A percentile compares a stretch with the other conserved stretches of the same genome.
phyloP scores from a whole-genome alignment of 2,797 vertebrate genomes.

The Falco columbarius region DNA sequence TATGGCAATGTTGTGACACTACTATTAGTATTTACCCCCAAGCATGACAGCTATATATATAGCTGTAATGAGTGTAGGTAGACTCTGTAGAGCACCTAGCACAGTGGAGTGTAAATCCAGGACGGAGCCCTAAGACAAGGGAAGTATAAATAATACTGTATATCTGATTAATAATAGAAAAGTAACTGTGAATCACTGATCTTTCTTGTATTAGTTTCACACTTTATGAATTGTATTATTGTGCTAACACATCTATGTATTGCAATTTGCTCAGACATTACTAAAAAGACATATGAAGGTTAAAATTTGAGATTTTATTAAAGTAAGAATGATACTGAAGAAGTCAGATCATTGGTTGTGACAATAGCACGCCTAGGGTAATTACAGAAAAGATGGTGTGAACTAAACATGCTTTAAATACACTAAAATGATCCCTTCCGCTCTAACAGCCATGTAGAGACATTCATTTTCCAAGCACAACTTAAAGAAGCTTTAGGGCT shows the following conservation, averaged over 20 bases:
- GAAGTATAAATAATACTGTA: background rate
- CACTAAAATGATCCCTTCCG: background rate
- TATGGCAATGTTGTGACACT: background rate
- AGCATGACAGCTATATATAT: background rate
- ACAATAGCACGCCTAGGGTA: background rate
- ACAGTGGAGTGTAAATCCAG: background rate
- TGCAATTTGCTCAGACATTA: constrained; percentile 3
- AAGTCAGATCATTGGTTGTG: background rate
- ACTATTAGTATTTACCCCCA: background rate
- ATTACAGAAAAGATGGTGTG: constrained; percentile 14
- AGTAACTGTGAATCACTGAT: background rate
- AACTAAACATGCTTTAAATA: constrained; percentile 12
- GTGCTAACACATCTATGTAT: background rate
- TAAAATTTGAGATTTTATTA: constrained; percentile 39
- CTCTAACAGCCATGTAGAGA: background rate
- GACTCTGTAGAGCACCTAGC: background rate
- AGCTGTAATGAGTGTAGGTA: background rate
- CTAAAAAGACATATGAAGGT: background rate
- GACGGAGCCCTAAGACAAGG: background rate
- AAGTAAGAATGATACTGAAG: background rate
- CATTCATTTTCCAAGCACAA: constrained; percentile 45
- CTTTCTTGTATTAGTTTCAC: background rate
- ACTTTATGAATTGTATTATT: background rate
- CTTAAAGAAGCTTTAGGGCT: constrained; percentile 70
- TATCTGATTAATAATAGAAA: background rate